These are phyloP conservation scores for Probaryconus sp. DNA, from an alignment of 1,140 invertebrate genomes.

Conservation along the genomic window DNA sequence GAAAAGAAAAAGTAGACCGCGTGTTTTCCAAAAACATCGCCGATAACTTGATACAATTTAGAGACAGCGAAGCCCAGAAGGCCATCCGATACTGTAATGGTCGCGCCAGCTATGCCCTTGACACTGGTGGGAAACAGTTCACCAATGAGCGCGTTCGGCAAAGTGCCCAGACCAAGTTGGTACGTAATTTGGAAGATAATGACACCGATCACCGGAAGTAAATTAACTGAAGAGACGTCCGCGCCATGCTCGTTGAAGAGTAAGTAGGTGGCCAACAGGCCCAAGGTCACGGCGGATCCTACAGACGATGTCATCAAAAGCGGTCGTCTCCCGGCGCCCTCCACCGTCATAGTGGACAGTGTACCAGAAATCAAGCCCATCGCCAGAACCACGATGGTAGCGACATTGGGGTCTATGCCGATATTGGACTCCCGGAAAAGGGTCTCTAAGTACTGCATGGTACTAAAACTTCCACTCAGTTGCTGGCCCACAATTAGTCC, in stretches of 20 bases:
- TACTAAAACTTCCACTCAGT: conserved; percentile 87
- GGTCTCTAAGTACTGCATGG: conserved; percentile 86
- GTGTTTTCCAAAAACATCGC: conserved; percentile 81
- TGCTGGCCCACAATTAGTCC: conserved; percentile 87
- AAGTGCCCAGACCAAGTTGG: conserved; percentile 85
- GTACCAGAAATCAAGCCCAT: conserved; percentile 84
- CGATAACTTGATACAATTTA: conserved; percentile 85
- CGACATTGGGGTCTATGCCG: conserved; percentile 77
- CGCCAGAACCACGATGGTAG: conserved; percentile 84
- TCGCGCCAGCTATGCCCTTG: conserved; percentile 84
- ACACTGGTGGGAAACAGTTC: conserved; percentile 88
- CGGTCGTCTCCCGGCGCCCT: conserved; percentile 84
- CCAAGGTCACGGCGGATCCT: conserved; percentile 79
- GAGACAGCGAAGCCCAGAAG: conserved; percentile 87
- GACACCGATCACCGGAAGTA: conserved; percentile 83
- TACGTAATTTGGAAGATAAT: conserved; percentile 85
- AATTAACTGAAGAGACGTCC: conserved; percentile 73
- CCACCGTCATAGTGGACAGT: conserved; percentile 83
- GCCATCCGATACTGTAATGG: conserved; percentile 83
- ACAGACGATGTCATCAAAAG: conserved; percentile 82
- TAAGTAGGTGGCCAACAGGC: conserved; percentile 81
- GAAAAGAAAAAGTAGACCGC: conserved; percentile 88
- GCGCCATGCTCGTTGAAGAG: conserved; percentile 70
- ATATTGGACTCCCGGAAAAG: conserved; percentile 83
- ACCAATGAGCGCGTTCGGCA: conserved; percentile 86